These are phyloP conservation scores for Pelodiscus sinensis DNA, from an alignment of 2,113 vertebrate species.

Conservation along the genomic window DNA sequence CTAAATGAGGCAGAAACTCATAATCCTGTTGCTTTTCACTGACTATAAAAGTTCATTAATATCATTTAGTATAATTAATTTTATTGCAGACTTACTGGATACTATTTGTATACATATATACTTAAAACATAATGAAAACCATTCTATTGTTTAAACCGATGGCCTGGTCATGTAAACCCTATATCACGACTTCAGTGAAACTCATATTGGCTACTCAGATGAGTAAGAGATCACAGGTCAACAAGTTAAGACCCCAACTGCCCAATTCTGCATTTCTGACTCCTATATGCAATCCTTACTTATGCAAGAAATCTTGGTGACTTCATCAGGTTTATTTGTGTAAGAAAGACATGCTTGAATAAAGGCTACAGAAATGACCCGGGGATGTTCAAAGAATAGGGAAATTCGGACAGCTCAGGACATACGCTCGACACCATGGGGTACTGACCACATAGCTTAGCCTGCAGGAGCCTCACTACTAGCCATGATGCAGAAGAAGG, in stretches of 20 bases:
- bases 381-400: neutral
- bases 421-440: fast-evolving
- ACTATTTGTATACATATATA: neutral
- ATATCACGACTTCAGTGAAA: neutral
- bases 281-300: fast-evolving
- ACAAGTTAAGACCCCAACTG: neutral
- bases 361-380: neutral
- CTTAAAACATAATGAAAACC: neutral
- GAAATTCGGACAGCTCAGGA: neutral
- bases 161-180: neutral
- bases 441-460: neutral
- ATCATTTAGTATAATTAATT: neutral
- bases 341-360: neutral
- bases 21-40: neutral
- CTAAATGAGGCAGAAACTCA: neutral
- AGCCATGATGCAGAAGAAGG: fast-evolving
- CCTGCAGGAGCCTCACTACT: neutral
- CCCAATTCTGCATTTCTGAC: neutral
- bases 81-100: neutral
- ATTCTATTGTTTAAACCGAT: neutral
- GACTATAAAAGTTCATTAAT: neutral
- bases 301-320: neutral
- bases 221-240: neutral
- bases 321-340: neutral
- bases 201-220: neutral